Evolutionary conservation across 2,888 invertebrate genomes (phyloP), one percentile per base, ranked within the genome.

Genomic region (Rhyacophila evoluta): DNA sequence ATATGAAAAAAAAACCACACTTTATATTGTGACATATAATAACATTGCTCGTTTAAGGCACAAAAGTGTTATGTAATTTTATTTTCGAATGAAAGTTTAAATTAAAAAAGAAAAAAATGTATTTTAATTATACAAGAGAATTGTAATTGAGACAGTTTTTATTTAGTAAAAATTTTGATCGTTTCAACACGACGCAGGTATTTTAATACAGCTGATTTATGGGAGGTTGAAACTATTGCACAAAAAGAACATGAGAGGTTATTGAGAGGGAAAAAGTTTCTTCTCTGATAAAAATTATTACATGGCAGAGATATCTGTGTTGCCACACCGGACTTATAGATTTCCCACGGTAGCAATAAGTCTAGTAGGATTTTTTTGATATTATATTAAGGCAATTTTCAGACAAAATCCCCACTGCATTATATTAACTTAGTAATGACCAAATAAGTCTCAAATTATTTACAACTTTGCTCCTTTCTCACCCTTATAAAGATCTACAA

Each of bases 261-360:
- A 55, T 55, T 55, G 55, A 55, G 55, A 55, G 55, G 19, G 55
- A 19, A 19, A 55, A 55, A 55, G 55, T 55, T 55, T 55, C 55
- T 5, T 19, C 25, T 19, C 55, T 19, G 55, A 55, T 6, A 55
- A 55, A 19, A 55, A 55, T 55, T 55, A 55, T 55, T 25, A 25
- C 55, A 19, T 55, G 55, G 55, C 55, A 55, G 2, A 55, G 55
- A 10, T 55, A 55, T 55, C 25, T 55, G 8, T 55, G 25, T 19
- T 25, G 10, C 25, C 19, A 12, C 5, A 12, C 19, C 15, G 15
- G 6, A 12, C 55, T 55, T 55, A 55, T 55, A 55, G 55, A 55
- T 55, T 55, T 55, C 55, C 55, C 55, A 19, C 55, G 55, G 19
- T 55, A 19, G 19, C 55, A 55, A 55, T 55, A 55, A 55, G 15